Base-by-base conservation (phyloP, 2,797 vertebrate species). In the Pterois miles region DNA sequence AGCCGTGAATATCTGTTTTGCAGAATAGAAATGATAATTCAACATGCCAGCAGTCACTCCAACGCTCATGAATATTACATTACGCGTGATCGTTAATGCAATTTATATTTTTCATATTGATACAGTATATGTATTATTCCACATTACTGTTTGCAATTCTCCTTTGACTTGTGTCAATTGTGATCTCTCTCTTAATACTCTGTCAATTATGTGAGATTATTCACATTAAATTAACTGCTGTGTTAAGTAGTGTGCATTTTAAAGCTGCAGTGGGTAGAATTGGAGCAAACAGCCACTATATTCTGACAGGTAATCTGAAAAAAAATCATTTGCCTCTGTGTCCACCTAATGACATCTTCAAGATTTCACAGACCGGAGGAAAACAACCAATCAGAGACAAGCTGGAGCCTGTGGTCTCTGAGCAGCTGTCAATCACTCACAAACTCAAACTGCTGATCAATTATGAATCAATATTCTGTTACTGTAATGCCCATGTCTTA, bases 1-100 rank as follows among this genome's bases (percentile, higher is more conserved):
- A 57, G 3, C 18, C 54, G 20, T 54, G 33, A 38, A 64, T 63
- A 25, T 34, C 60, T 34, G 54, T 50, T 62, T 56, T 16, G 11
- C 52, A 53, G 20, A 22, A 31, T 25, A 6, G 23, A 64, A 59
- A 40, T n/a, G 65, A 48, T 48, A 46, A 62, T 56, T 67, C 52
- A 71, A 72, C 70, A 65, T 33, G 53, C 38, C 73, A 18, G n/a
- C 73, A 18, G n/a, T 67, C 75, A 54, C 70, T 20, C 54, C 14
- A n/a, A 60, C 11, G 3, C 38, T 68, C 46, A 76, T 79, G 63
- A 27, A 83, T 85, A 71, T 77, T 58, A 34, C 71, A 81, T 78
- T 2, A 31, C 6, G 5, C 33, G 66, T 38, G 18, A 31, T 29
- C 40, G 18, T 43, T 43, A 43, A 16, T 43, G 40, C 40, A 43